Base-by-base conservation (phyloP, 2,888 invertebrate species). In the Empis livida region DNA sequence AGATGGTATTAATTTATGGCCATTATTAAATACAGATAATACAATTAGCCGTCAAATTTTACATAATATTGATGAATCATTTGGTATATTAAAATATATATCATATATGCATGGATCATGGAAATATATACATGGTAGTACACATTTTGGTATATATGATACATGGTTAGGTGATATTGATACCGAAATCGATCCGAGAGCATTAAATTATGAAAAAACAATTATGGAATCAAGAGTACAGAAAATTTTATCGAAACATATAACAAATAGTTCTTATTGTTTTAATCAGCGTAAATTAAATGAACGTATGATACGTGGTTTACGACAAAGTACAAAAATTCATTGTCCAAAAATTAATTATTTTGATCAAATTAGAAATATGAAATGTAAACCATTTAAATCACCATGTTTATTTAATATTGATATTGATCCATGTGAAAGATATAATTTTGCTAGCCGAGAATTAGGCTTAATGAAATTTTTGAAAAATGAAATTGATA, bases 1-100 rank as follows among this genome's bases (percentile, higher is more conserved):
- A 23, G 83, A 84, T 54, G 84, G 84, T 1, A 63, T 80, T 4
- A 78, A 82, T 61, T 77, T 82, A 56, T 84, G 84, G 84, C 72
- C 77, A 2, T 72, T 79, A 1, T 72, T 84, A 43, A 67, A 74
- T 16, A 67, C 73, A 54, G 72, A 72, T 32, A 57, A 57, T 14
- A 56, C 58, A 20, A 54, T 62, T 20, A 54, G 57, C 38, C 73
- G 64, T 0, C 73, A 74, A 39, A 67, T 55, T 13, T 35, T 86
- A 10, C 72, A 82, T 51, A 84, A 85, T 63, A 83, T 86, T 49
- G 82, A 85, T 57, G 77, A 79, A 67, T 68, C 59, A 62, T 72
- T 44, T 67, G 72, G 54, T 66, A 71, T 55, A 68, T 71, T 14
- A 68, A 64, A 38, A n/a, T 59, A 54, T 30, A 51, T 51, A 20